Conservation (phyloP, 2,888 invertebrate species). For the Odontothrips loti region DNA sequence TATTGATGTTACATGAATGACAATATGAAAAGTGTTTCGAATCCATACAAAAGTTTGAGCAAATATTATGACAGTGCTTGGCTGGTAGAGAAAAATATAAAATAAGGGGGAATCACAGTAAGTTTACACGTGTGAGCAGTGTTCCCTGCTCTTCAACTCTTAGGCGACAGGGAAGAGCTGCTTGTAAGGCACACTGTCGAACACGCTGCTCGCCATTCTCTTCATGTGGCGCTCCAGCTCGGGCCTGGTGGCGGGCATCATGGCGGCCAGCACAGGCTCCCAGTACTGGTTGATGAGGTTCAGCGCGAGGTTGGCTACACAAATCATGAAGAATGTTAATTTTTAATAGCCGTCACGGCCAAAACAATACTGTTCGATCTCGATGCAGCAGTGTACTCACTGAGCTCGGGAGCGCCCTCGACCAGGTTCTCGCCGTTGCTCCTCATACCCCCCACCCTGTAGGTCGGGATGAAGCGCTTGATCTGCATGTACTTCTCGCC, state of each 20-base stretch:
- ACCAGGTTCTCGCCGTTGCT: neutral
- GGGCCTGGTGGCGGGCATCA: neutral
- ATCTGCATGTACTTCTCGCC: slow-evolving; percentile 53
- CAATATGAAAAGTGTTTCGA: too few species aligned
- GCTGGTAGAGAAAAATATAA: too few species aligned
- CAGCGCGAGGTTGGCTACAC: neutral
- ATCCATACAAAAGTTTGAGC: too few species aligned
- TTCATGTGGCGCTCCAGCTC: slow-evolving; percentile 11
- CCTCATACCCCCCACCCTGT: neutral
- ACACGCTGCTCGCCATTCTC: neutral
- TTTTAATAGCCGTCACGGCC: too few species aligned
- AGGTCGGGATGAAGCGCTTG: slow-evolving; percentile 48
- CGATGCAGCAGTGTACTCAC: neutral
- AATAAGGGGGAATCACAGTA: too few species aligned
- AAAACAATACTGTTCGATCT: too few species aligned
- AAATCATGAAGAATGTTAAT: too few species aligned
- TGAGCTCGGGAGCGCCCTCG: neutral
- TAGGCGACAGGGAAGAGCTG: neutral
- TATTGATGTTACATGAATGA: too few species aligned
- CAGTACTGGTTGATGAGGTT: slow-evolving; percentile 24
- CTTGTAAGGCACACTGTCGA: slow-evolving; percentile 13
- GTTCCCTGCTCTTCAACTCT: neutral
- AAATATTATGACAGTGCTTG: too few species aligned
- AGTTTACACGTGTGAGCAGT: too few species aligned
- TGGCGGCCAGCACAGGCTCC: slow-evolving; percentile 1